A percentile compares a stretch with the other conserved stretches of the same genome.
Evolutionary conservation across 2,797 vertebrate genomes (phyloP).

Genomic region (Labroides dimidiatus): DNA sequence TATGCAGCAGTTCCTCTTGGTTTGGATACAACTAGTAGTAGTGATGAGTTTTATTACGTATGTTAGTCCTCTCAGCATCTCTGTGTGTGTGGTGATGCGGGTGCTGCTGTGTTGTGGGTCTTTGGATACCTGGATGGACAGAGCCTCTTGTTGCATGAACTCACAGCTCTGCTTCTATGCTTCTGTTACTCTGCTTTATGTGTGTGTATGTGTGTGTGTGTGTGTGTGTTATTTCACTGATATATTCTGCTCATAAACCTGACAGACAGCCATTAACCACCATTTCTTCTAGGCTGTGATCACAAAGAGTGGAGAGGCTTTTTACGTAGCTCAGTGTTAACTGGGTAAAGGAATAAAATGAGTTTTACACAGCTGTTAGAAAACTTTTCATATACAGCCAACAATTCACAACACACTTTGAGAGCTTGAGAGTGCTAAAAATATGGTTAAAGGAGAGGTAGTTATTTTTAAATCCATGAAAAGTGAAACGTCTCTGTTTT

Average conservation of each 20-base stretch:
- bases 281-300: conserved; percentile 64
- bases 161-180: conserved; percentile 62
- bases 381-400: conserved; percentile 72
- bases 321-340: conserved; percentile 76
- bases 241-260: conserved; percentile 71
- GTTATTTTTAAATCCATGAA: conserved; percentile 79
- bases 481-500: conserved; percentile 74
- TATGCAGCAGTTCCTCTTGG: conserved; percentile 84
- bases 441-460: conserved; percentile 84
- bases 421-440: conserved; percentile 75
- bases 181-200: conserved; percentile 16
- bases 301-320: conserved; percentile 70
- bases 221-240: conserved; percentile 40
- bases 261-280: conserved; percentile 66
- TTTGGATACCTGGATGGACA: conserved; percentile 76
- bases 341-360: conserved; percentile 70
- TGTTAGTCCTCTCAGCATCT: conserved; percentile 60
- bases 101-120: conserved; percentile 64
- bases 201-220: conserved; percentile 1
- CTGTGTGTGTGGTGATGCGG: conserved; percentile 59
- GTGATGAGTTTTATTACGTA: conserved; percentile 63
- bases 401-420: conserved; percentile 72
- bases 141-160: conserved; percentile 63
- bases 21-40: conserved; percentile 66
- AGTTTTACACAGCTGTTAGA: conserved; percentile 73